Evolutionary conservation across 2,888 invertebrate genomes (phyloP).

Genomic region (Sesia bembeciformis): DNA sequence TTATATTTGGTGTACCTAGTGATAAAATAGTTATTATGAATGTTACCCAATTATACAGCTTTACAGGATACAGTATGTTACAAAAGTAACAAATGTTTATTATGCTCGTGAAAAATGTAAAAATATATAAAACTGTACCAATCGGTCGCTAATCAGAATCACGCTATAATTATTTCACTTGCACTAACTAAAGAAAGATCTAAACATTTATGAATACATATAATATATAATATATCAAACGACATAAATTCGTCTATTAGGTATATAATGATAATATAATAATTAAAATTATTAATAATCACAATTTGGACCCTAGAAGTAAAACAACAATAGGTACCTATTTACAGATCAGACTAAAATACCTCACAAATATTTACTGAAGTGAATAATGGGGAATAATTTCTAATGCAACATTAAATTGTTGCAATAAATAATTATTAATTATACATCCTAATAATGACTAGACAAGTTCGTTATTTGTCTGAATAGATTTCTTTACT

Average conservation of each 20-base stretch:
- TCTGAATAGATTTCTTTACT: too few relatives aligned
- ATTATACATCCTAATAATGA: too few relatives aligned
- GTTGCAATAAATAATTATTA: too few relatives aligned
- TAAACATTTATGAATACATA: background rate
- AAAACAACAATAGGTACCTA: slow-evolving; percentile 12
- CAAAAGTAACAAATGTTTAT: background rate
- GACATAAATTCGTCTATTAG: background rate
- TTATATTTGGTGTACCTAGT: background rate
- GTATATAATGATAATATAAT: background rate
- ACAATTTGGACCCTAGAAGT: slow-evolving; percentile 31
- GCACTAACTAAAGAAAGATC: background rate
- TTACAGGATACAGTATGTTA: background rate
- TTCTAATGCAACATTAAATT: background rate
- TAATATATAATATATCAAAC: background rate
- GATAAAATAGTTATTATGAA: too few relatives aligned
- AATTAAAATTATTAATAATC: background rate
- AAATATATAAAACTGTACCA: background rate
- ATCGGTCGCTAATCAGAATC: background rate
- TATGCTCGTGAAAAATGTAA: slow-evolving; percentile 5
- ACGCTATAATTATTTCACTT: background rate
- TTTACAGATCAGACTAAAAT: background rate
- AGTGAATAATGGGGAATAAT: background rate
- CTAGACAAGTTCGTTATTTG: too few relatives aligned
- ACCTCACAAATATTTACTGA: background rate
- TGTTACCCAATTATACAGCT: background rate